Evolutionary conservation across 1,140 invertebrate genomes (phyloP).

Genomic region (Brachionus angularis): DNA sequence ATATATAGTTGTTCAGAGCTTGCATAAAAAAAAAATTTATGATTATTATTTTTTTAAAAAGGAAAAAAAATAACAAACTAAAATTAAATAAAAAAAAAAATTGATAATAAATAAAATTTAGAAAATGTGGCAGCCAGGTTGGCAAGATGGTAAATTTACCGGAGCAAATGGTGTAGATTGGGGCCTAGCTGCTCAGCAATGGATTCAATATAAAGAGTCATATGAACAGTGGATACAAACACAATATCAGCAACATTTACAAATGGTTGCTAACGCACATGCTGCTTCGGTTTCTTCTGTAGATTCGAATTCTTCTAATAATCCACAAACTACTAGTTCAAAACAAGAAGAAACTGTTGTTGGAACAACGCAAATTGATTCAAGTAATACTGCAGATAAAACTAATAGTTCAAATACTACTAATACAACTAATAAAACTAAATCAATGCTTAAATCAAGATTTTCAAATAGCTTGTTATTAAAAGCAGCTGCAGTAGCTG

Average conservation of each 20-base stretch:
- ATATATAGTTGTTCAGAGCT: too few species aligned
- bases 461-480: conserved; percentile 1
- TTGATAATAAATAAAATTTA: not conserved
- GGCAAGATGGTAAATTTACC: not conserved
- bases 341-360: not conserved
- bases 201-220: conserved; percentile 27
- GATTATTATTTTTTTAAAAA: too few species aligned
- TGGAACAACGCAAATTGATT: too few species aligned
- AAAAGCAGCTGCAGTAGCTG: not conserved
- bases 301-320: not conserved
- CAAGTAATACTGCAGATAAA: too few species aligned
- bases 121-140: conserved; percentile 38
- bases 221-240: conserved; percentile 40
- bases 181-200: conserved; percentile 35
- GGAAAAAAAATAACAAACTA: too few species aligned
- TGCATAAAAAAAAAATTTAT: too few species aligned
- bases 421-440: too few species aligned
- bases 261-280: conserved; percentile 32
- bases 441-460: not conserved
- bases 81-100: too few species aligned
- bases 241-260: conserved; percentile 35
- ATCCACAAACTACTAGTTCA: not conserved
- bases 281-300: not conserved
- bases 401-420: too few species aligned
- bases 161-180: not conserved